Percentiles rank a stretch among this genome's conserved stretches.
Evolutionary conservation across 2,797 vertebrate species (phyloP).

Genomic region (Premnoplex brunnescens): DNA sequence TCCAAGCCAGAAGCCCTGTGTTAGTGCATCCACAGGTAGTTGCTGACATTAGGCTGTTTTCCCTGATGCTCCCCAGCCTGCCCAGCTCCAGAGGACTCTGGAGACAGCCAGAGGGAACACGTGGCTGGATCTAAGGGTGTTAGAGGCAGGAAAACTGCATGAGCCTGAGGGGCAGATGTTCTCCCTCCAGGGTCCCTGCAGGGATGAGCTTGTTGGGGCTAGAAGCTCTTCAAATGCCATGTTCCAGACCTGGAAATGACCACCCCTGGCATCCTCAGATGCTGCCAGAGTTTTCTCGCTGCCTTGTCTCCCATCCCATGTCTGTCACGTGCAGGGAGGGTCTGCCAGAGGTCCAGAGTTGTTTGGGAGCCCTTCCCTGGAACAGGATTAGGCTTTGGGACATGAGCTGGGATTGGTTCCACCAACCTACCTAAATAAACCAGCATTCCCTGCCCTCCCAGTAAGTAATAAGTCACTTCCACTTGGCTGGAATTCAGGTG

Average conservation of each 20-base stretch:
- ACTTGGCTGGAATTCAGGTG: background rate
- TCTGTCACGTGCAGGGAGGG: background rate
- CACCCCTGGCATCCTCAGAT: background rate
- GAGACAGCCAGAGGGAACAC: background rate
- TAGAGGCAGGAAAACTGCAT: background rate
- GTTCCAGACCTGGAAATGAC: background rate
- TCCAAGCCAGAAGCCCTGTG: too few relatives aligned
- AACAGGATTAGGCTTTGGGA: background rate
- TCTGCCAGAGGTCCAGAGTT: background rate
- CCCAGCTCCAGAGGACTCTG: background rate
- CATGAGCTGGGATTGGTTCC: background rate
- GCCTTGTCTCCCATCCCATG: background rate
- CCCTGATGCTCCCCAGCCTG: background rate
- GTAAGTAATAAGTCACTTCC: background rate
- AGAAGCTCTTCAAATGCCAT: background rate
- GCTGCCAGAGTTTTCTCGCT: background rate
- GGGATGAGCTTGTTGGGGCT: background rate
- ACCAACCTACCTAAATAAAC: background rate
- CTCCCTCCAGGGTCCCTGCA: background rate
- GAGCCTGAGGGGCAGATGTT: background rate
- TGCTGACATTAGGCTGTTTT: background rate
- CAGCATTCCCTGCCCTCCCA: background rate
- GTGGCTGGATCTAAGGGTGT: background rate
- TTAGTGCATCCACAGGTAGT: accelerated
- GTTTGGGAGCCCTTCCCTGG: background rate